Base-by-base conservation (phyloP, 1,140 invertebrate genomes). In the Lepidurus packardi region DNA sequence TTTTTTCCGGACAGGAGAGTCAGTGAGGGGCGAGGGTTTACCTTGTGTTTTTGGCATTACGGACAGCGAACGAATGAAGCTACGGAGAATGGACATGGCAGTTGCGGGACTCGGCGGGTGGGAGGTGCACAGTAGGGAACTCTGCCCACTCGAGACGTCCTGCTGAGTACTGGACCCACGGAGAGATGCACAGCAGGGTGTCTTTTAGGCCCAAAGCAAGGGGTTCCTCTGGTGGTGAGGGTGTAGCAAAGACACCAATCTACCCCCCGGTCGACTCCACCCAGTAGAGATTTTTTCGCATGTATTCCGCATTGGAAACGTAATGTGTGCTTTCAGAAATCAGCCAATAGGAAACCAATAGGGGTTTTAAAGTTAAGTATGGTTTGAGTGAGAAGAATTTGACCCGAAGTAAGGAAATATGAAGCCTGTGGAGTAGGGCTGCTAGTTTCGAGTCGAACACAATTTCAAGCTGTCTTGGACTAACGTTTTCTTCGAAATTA, bases 141-240 rank as follows among this genome's bases (percentile, higher is more conserved):
- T 21, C 53, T 65, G 53, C 53, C 53, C 53, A 65, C 53, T 65
- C 53, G 53, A n/a, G 53, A 65, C 53, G 53, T 65, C 53, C 53
- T 65, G 53, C 53, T 65, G 53, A 21, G 53, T 9, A 65, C 53
- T 65, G 53, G 53, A 65, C 53, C 21, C 53, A 21, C 21, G 21
- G 53, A n/a, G 53, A n/a, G 53, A 65, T 65, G 53, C 53, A 65
- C 53, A 65, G 53, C 21, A n/a, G 53, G 53, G 53, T 65, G 5
- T 65, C 53, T 7, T 7, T 11, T 65, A 65, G 53, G 53, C 53
- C 21, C 21, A n/a, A 21, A 65, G 53, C 53, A 65, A 7, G 9
- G 53, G 53, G 13, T 21, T 65, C 53, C 13, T n/a, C 53, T 65
- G 13, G 53, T 65, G 53, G 53, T 16, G 53, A 65, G 53, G 53